phyloP scores from a whole-genome alignment of 2,888 invertebrate species.

The Tricholauxania praeusta region DNA sequence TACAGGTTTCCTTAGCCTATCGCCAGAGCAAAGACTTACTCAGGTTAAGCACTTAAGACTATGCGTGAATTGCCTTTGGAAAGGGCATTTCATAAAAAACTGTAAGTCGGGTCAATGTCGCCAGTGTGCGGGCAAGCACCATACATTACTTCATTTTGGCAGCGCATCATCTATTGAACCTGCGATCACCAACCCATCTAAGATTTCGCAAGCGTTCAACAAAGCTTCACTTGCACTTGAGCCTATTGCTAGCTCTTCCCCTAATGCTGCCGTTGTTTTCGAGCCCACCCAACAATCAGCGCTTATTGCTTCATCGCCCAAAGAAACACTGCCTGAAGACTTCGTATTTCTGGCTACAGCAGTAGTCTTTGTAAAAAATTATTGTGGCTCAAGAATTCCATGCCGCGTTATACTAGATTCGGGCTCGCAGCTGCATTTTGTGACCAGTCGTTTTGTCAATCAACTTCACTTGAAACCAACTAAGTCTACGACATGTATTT shows the following conservation, averaged over 20 bases:
- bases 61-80: conserved; percentile 40
- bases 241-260: too few species aligned
- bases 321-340: not conserved
- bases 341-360: conserved; percentile 34
- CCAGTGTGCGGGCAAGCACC: conserved; percentile 28
- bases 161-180: not conserved
- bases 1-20: conserved; percentile 18
- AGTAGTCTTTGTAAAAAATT: conserved; percentile 41
- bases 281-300: not conserved
- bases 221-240: not conserved
- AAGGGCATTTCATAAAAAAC: conserved; percentile 29
- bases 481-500: conserved; percentile 9
- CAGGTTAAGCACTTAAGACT: conserved; percentile 31
- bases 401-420: conserved; percentile 39
- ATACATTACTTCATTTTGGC: conserved; percentile 29
- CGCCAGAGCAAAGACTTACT: conserved; percentile 23
- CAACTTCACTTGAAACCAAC: conserved; percentile 26
- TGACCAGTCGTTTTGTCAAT: conserved; percentile 10
- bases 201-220: not conserved
- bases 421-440: conserved; percentile 33
- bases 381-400: conserved; percentile 32
- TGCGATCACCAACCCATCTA: not conserved
- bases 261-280: not conserved
- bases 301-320: not conserved
- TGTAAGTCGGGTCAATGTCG: conserved; percentile 31